Evolutionary conservation across 2,113 vertebrate genomes (phyloP), one percentile per base, ranked within the genome.

Genomic region (Oryzias celebensis): DNA sequence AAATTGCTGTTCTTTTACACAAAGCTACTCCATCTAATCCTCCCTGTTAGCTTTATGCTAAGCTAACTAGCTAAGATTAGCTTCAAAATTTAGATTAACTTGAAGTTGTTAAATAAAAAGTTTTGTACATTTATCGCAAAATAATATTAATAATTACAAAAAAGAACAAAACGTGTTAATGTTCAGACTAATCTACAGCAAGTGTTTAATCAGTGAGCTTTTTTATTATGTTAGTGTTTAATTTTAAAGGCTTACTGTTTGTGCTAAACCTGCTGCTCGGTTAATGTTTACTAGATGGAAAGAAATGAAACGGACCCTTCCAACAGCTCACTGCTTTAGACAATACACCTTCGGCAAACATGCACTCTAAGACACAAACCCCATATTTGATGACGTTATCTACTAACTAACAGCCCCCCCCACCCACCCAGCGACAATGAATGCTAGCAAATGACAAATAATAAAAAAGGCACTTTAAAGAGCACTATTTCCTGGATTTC

Each of bases 221-320:
- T 28, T n/a, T 16, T 24, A 36, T 36, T 36, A 36, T 10, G 36
- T 36, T 10, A 36, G 10, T 36, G 36, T 36, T 36, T 36, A 36
- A 36, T 36, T 64, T 41, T 26, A 18, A 12, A 45, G 44, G 47
- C n/a, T 53, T 20, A 18, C 4, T 26, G 49, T n/a, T 51, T 4
- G 1, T 15, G n/a, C 53, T 31, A 2, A 61, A 13, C 50, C 58
- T 59, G 48, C 64, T 15, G 42, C n/a, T 14, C 54, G 48, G 81
- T 82, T 85, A 80, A 88, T 90, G 89, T 89, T 86, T 89, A 85
- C 82, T 80, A 75, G 77, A 71, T 69, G 63, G 68, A 59, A 83
- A 86, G 83, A 89, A 89, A 89, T 78, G 64, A 91, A 91, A 91
- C 89, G 86, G 90, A 84, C 81, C 74, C 65, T 22, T 1, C 41